A percentile compares a stretch with the other conserved stretches of the same genome.
phyloP scores from a whole-genome alignment of 2,113 vertebrate genomes.

The Salvelinus fontinalis region DNA sequence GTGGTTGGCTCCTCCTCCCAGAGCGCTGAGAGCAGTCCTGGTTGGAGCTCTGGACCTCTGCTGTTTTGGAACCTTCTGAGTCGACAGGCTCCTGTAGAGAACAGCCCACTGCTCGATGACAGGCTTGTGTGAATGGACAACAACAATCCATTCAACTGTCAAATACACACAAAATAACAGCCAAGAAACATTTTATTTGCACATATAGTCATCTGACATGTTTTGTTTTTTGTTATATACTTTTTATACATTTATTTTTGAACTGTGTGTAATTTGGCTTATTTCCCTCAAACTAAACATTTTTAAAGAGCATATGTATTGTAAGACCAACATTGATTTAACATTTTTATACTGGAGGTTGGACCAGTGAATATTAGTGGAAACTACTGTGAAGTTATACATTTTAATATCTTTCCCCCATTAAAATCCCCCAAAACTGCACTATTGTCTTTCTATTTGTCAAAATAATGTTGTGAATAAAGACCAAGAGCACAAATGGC shows the following conservation, averaged over 20 bases:
- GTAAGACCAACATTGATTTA: not conserved
- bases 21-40: constrained; percentile 13
- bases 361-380: not conserved
- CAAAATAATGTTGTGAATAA: not conserved
- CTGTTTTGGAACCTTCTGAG: constrained; percentile 74
- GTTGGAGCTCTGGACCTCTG: constrained; percentile 53
- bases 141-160: not conserved
- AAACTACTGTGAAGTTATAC: not conserved
- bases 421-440: constrained; percentile 46
- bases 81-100: constrained; percentile 62
- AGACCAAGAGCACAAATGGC: not conserved
- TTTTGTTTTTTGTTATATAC: constrained; percentile 57
- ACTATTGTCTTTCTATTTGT: not conserved
- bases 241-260: constrained; percentile 43
- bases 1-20: constrained; percentile 10
- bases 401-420: constrained; percentile 40
- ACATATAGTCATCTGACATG: constrained; percentile 8
- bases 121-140: constrained; percentile 66
- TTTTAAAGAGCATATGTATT: not conserved
- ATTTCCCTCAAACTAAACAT: not conserved
- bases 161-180: constrained; percentile 13
- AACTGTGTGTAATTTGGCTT: constrained; percentile 26
- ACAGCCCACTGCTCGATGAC: constrained; percentile 79
- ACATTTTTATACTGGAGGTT: not conserved
- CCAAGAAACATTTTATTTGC: constrained; percentile 10